These are phyloP conservation scores for Gallinago solitaria DNA, from an alignment of 2,797 vertebrate genomes.

Conservation along the genomic window DNA sequence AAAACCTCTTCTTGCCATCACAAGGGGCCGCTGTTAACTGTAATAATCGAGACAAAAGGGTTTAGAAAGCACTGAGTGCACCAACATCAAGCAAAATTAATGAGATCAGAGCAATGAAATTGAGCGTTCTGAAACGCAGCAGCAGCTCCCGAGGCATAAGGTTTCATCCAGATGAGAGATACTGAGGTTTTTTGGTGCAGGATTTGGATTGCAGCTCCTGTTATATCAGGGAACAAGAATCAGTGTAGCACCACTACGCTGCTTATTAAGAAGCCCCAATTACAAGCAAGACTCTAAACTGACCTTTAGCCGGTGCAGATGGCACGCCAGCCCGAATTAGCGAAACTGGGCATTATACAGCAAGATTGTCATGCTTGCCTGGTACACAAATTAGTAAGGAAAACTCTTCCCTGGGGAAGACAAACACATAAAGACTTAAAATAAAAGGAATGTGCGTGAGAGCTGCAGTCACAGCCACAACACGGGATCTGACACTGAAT, in stretches of 20 bases:
- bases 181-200: accelerated
- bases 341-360: neutral
- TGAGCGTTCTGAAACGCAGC: neutral
- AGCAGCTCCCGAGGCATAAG: neutral
- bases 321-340: constrained; percentile 23
- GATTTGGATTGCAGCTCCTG: neutral
- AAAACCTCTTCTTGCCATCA: accelerated
- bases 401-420: neutral
- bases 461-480: neutral
- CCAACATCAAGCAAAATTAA: neutral
- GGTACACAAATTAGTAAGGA: neutral
- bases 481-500: neutral
- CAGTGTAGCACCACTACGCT: accelerated
- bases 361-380: neutral
- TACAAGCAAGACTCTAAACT: neutral
- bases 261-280: neutral
- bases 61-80: neutral
- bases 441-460: accelerated
- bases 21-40: neutral
- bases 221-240: neutral
- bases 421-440: neutral
- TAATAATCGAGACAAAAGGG: accelerated
- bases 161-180: neutral
- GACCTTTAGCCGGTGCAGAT: neutral
- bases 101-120: neutral